Percentiles rank a stretch among this genome's conserved stretches.
These are phyloP conservation scores for Nettapus auritus DNA, from an alignment of 2,113 vertebrate genomes.

Conservation along the genomic window DNA sequence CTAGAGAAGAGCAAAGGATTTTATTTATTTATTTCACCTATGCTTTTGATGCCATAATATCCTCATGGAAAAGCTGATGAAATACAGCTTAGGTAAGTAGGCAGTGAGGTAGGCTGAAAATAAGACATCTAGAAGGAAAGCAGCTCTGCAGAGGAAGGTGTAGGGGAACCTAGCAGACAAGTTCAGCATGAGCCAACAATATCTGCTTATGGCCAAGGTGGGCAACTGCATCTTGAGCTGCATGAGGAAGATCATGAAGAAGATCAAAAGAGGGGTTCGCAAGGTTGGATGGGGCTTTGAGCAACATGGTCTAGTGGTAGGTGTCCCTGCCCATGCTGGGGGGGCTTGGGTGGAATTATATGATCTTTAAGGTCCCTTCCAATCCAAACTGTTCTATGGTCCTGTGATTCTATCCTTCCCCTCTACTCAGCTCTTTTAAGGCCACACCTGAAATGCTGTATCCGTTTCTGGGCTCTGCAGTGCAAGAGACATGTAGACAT, in stretches of 20 bases:
- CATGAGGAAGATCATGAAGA: not conserved
- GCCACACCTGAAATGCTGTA: not conserved
- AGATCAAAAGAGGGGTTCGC: not conserved
- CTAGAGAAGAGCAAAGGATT: not conserved
- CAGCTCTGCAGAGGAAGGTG: not conserved
- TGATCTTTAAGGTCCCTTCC: no score
- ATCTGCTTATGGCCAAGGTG: not conserved
- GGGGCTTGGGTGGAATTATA: no score
- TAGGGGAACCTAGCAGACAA: not conserved
- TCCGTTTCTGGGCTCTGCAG: not conserved
- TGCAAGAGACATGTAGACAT: not conserved
- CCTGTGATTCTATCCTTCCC: not conserved
- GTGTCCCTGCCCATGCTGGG: no score
- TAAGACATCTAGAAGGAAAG: not conserved
- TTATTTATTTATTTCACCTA: not conserved
- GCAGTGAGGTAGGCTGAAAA: not conserved
- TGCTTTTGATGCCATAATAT: not conserved
- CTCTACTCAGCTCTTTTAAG: not conserved
- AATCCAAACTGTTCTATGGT: no score
- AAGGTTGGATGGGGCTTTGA: no score
- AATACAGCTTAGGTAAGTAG: not conserved
- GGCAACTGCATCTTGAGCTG: not conserved
- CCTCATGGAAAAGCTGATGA: accelerated
- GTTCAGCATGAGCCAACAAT: not conserved
- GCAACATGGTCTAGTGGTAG: no score